Conservation (phyloP, 2,888 invertebrate genomes). For the Steromphala cineraria region DNA sequence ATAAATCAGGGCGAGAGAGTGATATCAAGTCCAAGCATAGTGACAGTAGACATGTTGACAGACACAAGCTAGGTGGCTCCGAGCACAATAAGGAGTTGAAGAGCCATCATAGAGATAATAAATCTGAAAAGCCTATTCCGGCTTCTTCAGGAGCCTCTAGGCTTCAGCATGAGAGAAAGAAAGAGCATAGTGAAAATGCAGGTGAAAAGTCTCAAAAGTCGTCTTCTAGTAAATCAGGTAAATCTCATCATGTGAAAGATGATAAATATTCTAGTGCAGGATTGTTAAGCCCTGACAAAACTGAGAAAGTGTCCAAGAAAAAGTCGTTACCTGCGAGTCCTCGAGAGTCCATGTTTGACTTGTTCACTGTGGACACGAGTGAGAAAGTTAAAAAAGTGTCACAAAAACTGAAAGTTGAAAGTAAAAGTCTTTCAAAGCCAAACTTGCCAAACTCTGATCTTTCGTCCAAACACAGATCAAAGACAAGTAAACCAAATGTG, state of each 20-base stretch:
- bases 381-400: neutral
- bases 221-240: neutral
- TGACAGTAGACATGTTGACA: conserved; percentile 1
- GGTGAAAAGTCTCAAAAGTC: neutral
- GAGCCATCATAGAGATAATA: no score
- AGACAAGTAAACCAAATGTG: neutral
- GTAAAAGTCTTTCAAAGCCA: neutral
- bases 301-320: neutral
- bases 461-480: neutral
- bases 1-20: neutral
- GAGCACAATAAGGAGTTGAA: no score
- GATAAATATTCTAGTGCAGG: neutral
- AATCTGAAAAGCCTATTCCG: no score
- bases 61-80: neutral
- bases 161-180: neutral
- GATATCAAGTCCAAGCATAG: neutral
- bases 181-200: neutral
- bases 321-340: neutral
- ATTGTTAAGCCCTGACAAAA: conserved; percentile 17
- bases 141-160: no score
- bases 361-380: neutral
- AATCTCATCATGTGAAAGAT: neutral
- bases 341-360: conserved; percentile 1
- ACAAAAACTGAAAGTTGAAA: neutral
- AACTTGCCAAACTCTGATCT: neutral